Evolutionary conservation across 1,140 invertebrate genomes (phyloP), one percentile per base, ranked within the genome.

Genomic region (Dendrolimus punctatus): DNA sequence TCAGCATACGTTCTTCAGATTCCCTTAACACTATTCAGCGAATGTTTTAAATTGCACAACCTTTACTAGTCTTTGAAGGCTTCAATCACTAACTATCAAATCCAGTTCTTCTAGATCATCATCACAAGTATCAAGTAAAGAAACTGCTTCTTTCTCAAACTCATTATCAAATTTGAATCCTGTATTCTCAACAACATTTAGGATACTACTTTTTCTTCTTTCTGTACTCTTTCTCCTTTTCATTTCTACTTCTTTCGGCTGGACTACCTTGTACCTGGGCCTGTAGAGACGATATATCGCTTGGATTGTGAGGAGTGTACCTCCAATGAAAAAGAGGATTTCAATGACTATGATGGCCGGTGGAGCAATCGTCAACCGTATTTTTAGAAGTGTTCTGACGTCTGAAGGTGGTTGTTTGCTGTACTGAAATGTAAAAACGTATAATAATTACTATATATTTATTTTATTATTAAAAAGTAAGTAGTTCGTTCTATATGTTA

Each of bases 111-210:
- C 64, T 23, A 39, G 46, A 40, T 77, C 71, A 40, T 77, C 71
- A 51, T 80, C 74, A 10, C 52, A 67, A 6, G 73, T 73, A 39
- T 68, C 74, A 47, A 82, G 51, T 7, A 82, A 58, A 0, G 76
- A 79, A 0, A 80, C 77, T 4, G 74, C 77, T 66, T 82, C 75
- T 51, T 72, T 82, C 0, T 74, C 74, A 8, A 76, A 40, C 6
- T 73, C 62, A 6, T 77, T 69, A 47, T 79, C 71, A 53, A 60
- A 46, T 5, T 50, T 68, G 36, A 69, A 77, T 0, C 47, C 64
- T 42, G 44, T 56, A 44, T 73, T 80, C 7, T 79, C 74, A 5
- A 63, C 50, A 7, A 80, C 68, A 10, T 73, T 78, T 4, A 71
- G 6, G 6, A 23, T 23, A 23, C 23, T 72, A 39, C 58, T 75